Evolutionary conservation across 2,113 vertebrate species (phyloP).

Genomic region (Callaeas wilsoni): DNA sequence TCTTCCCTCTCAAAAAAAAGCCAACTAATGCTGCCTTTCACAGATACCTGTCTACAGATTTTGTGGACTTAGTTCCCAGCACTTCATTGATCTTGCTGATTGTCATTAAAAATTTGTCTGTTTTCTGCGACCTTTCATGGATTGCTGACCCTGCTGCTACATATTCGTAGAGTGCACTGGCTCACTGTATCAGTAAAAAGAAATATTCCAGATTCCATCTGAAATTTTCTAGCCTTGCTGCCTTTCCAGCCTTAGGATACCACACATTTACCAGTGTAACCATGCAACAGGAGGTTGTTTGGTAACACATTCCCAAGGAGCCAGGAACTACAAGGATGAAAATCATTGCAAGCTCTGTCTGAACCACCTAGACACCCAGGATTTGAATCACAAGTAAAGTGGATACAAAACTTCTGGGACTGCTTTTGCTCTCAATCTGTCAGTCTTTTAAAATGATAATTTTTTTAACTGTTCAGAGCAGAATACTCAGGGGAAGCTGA

Average conservation of each 20-base stretch:
- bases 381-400: background rate
- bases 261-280: background rate
- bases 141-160: background rate
- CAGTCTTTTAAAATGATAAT: background rate
- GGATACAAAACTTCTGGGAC: slow-evolving; percentile 23
- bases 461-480: background rate
- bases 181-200: background rate
- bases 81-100: background rate
- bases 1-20: background rate
- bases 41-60: background rate
- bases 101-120: background rate
- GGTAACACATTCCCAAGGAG: background rate
- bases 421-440: slow-evolving; percentile 33
- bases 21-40: background rate
- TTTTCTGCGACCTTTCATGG: background rate
- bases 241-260: background rate
- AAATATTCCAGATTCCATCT: background rate
- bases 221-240: background rate
- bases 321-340: background rate
- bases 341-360: background rate
- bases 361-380: background rate
- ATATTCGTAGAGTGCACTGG: background rate
- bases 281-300: background rate
- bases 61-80: background rate
- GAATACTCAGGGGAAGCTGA: slow-evolving; percentile 11